phyloP scores from a whole-genome alignment of 2,797 vertebrate species.

The Argentina silus region DNA sequence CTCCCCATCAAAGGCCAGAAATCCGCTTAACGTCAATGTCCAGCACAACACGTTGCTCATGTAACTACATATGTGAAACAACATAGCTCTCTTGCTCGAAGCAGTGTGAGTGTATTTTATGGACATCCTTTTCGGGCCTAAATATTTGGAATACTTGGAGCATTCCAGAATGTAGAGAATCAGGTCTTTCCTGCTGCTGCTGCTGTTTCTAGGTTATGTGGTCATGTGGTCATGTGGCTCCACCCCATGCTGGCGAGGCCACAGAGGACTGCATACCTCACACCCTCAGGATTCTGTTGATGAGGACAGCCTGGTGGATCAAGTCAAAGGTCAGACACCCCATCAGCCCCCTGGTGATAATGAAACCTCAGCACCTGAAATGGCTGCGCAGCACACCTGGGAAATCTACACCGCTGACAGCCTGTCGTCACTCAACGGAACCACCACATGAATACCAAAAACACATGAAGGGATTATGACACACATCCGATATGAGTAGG shows the following conservation, averaged over 20 bases:
- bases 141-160: conserved; percentile 50
- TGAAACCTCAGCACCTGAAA: conserved; percentile 37
- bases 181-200: conserved; percentile 15
- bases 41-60: neutral
- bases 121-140: conserved; percentile 32
- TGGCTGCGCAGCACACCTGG: conserved; percentile 22
- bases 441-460: conserved; percentile 7
- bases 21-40: conserved; percentile 31
- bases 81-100: conserved; percentile 17
- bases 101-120: neutral
- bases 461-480: conserved; percentile 9
- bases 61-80: conserved; percentile 24
- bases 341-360: conserved; percentile 29
- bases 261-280: conserved; percentile 22
- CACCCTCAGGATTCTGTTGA: conserved; percentile 24
- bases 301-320: conserved; percentile 26
- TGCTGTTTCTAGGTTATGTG: conserved; percentile 2
- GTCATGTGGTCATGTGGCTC: conserved; percentile 9
- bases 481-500: conserved; percentile 22
- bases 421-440: conserved; percentile 23
- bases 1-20: conserved; percentile 1
- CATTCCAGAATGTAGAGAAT: conserved; percentile 39
- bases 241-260: neutral
- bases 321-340: conserved; percentile 40
- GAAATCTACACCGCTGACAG: conserved; percentile 32